These are phyloP conservation scores for Polyploca ridens DNA, from an alignment of 2,888 invertebrate species.

Conservation along the genomic window DNA sequence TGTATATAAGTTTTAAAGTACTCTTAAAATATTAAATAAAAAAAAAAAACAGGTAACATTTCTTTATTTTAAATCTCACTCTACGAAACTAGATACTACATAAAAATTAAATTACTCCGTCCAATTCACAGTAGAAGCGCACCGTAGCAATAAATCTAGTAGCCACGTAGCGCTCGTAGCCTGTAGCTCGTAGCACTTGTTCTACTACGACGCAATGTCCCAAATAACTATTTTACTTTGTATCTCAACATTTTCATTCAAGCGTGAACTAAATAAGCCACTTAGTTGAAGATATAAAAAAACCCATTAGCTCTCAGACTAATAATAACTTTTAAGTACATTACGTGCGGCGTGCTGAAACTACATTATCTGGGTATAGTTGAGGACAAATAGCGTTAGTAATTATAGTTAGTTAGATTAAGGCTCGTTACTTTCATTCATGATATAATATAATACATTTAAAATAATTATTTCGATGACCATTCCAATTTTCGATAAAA, in stretches of 20 bases:
- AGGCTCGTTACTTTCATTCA: too few species aligned
- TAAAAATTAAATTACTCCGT: slow-evolving; percentile 38
- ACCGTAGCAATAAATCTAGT: slow-evolving; percentile 61
- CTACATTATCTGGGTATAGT: not conserved
- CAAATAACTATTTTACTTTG: slow-evolving; percentile 39
- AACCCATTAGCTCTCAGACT: slow-evolving; percentile 2
- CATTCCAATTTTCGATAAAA: not conserved
- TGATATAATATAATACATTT: too few species aligned
- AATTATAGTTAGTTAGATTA: too few species aligned
- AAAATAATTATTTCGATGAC: too few species aligned
- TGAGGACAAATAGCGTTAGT: not conserved
- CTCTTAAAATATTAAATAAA: too few species aligned
- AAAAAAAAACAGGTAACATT: not conserved
- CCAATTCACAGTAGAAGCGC: slow-evolving; percentile 42
- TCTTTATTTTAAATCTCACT: not conserved
- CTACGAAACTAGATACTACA: slow-evolving; percentile 10
- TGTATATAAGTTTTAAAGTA: too few species aligned
- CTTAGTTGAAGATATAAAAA: not conserved
- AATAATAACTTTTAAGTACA: slow-evolving; percentile 3
- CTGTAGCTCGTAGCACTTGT: slow-evolving; percentile 40
- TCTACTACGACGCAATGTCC: slow-evolving; percentile 34
- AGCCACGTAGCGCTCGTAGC: slow-evolving; percentile 41
- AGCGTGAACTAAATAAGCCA: slow-evolving; percentile 23
- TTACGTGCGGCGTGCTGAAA: not conserved
- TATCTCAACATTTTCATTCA: slow-evolving; percentile 34